Percentiles rank a stretch among this genome's conserved stretches.
Evolutionary conservation across 2,797 vertebrate genomes (phyloP).

Genomic region (Tauraco hartlaubi): DNA sequence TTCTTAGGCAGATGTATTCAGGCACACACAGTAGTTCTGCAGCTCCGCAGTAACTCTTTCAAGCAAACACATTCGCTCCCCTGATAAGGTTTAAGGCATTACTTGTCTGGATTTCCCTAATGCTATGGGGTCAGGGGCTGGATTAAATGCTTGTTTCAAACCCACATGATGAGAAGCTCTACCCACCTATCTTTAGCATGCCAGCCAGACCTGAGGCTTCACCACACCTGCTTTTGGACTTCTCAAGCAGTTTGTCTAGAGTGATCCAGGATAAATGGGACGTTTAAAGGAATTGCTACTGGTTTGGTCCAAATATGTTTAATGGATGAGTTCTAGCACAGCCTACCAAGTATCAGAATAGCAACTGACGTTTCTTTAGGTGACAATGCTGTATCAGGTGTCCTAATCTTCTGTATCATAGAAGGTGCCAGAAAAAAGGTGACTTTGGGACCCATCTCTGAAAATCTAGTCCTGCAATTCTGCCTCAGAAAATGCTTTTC

Average conservation of each 20-base stretch:
- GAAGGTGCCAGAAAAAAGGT: not conserved
- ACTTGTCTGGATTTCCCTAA: not conserved
- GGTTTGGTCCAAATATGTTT: not conserved
- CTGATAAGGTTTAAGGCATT: not conserved
- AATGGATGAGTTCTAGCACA: not conserved
- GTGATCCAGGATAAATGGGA: not conserved
- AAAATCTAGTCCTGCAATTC: not conserved
- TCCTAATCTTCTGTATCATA: not conserved
- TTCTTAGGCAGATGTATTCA: not conserved
- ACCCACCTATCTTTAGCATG: not conserved
- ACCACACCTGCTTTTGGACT: not conserved
- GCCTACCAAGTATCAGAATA: not conserved
- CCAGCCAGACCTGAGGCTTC: not conserved
- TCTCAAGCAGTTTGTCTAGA: not conserved
- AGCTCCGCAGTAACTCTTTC: not conserved
- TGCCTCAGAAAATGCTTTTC: not conserved
- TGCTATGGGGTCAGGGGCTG: not conserved
- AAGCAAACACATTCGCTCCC: not conserved
- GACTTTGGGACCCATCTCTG: slow-evolving; percentile 2
- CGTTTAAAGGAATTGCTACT: not conserved
- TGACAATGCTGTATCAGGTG: not conserved
- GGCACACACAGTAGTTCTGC: not conserved
- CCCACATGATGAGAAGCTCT: not conserved
- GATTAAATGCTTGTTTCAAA: not conserved
- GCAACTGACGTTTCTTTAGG: not conserved